These are phyloP conservation scores for Lepidocyrtinus sp. DNA, from an alignment of 2,888 invertebrate genomes.

Conservation along the genomic window DNA sequence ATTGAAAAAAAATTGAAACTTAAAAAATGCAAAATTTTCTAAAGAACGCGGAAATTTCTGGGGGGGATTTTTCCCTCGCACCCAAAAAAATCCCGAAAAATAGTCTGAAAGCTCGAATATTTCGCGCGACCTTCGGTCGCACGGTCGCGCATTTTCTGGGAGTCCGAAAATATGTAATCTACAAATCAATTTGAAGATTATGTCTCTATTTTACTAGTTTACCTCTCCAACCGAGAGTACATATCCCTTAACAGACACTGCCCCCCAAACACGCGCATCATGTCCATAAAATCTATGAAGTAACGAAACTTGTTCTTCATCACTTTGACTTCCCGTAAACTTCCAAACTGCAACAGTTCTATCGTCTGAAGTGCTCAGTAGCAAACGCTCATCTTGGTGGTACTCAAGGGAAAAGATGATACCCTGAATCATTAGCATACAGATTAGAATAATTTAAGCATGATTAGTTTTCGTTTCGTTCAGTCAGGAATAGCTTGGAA, in stretches of 20 bases:
- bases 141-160: too few species aligned
- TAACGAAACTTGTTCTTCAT: conserved; percentile 12
- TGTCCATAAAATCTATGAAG: conserved; percentile 47
- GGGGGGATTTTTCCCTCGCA: too few species aligned
- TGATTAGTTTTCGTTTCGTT: too few species aligned
- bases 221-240: conserved; percentile 58
- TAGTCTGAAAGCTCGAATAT: too few species aligned
- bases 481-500: too few species aligned
- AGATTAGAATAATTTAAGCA: too few species aligned
- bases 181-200: not conserved
- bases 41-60: too few species aligned
- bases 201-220: not conserved
- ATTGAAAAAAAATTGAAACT: too few species aligned
- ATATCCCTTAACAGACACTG: conserved; percentile 33
- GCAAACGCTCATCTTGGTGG: conserved; percentile 9
- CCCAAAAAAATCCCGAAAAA: too few species aligned
- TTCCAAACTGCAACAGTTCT: conserved; percentile 50
- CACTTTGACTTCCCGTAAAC: conserved; percentile 22
- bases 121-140: too few species aligned
- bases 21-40: too few species aligned
- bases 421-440: too few species aligned
- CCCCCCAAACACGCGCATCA: conserved; percentile 56
- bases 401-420: conserved; percentile 53
- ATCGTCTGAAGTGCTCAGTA: conserved; percentile 56
- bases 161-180: not conserved